These are phyloP conservation scores for Poeciliopsis turrubarensis DNA, from an alignment of 2,113 vertebrate species.

Conservation along the genomic window DNA sequence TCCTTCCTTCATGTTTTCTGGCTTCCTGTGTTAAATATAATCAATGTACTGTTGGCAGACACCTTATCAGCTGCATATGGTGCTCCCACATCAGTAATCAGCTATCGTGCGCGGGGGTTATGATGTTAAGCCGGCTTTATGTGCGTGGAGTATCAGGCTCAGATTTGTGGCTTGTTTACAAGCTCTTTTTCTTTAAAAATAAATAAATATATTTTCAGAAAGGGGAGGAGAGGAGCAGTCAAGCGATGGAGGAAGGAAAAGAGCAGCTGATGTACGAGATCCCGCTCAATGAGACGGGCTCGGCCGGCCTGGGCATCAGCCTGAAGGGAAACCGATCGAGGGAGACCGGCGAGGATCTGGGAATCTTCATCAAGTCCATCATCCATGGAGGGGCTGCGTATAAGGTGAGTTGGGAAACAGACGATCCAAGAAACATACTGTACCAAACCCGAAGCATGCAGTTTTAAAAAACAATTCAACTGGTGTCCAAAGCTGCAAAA, in stretches of 20 bases:
- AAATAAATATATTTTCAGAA: conserved; percentile 52
- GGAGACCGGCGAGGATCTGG: conserved; percentile 92
- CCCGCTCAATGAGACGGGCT: conserved; percentile 92
- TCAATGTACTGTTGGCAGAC: conserved; percentile 14
- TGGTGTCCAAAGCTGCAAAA: background rate
- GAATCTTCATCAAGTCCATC: conserved; percentile 97
- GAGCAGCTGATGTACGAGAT: conserved; percentile 95
- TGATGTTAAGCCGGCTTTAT: conserved; percentile 34
- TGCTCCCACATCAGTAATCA: conserved; percentile 15
- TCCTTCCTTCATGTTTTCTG: background rate
- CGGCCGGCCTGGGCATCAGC: conserved; percentile 93
- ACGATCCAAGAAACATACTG: background rate
- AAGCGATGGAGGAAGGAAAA: conserved; percentile 81
- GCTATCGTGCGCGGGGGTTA: conserved; percentile 23
- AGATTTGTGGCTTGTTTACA: background rate
- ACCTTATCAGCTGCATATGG: conserved; percentile 27
- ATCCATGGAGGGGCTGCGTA: conserved; percentile 95
- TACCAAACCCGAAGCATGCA: background rate
- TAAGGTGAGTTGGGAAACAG: conserved; percentile 84
- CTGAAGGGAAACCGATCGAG: conserved; percentile 95
- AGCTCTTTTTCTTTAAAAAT: background rate
- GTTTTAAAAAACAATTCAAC: background rate
- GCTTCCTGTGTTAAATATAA: conserved; percentile 8
- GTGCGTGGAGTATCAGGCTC: background rate
- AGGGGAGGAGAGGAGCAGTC: conserved; percentile 48